Conservation (phyloP, 2,888 invertebrate genomes). For the Pachymerium ferrugineum region DNA sequence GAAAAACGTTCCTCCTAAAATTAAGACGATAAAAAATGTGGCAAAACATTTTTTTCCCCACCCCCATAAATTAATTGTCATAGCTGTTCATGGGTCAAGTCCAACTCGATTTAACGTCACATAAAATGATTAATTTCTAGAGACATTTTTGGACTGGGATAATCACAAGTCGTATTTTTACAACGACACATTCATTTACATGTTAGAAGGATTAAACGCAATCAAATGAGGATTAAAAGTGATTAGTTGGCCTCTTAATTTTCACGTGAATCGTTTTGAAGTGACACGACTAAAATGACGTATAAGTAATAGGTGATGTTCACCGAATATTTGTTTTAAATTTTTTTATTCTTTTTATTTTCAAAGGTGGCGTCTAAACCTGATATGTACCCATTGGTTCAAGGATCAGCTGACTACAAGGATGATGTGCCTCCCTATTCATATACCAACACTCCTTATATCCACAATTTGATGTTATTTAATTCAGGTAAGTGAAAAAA, state of each 20-base stretch:
- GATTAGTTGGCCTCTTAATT: background rate
- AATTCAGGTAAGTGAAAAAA: slow-evolving; percentile 31
- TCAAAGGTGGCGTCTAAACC: slow-evolving; percentile 35
- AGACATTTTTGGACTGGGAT: too few species aligned
- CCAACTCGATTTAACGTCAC: too few species aligned
- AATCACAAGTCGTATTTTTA: too few species aligned
- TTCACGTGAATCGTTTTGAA: too few species aligned
- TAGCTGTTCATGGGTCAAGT: too few species aligned
- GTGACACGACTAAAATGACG: too few species aligned
- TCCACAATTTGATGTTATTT: slow-evolving; percentile 32
- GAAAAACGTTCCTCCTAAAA: too few species aligned
- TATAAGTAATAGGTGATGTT: background rate
- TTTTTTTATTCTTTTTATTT: background rate
- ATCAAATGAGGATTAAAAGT: background rate
- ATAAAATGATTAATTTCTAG: background rate
- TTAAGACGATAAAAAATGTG: too few species aligned
- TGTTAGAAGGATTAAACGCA: background rate
- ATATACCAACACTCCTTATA: slow-evolving; percentile 35
- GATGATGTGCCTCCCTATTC: slow-evolving; percentile 29
- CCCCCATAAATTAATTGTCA: too few species aligned
- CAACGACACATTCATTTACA: background rate
- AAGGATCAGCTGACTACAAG: slow-evolving; percentile 31
- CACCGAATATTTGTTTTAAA: background rate
- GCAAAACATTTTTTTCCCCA: too few species aligned
- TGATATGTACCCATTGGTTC: slow-evolving; percentile 36